Percentiles rank a stretch among this genome's conserved stretches.
Evolutionary conservation across 1,140 invertebrate species (phyloP).

Genomic region (Drosophila cardini): DNA sequence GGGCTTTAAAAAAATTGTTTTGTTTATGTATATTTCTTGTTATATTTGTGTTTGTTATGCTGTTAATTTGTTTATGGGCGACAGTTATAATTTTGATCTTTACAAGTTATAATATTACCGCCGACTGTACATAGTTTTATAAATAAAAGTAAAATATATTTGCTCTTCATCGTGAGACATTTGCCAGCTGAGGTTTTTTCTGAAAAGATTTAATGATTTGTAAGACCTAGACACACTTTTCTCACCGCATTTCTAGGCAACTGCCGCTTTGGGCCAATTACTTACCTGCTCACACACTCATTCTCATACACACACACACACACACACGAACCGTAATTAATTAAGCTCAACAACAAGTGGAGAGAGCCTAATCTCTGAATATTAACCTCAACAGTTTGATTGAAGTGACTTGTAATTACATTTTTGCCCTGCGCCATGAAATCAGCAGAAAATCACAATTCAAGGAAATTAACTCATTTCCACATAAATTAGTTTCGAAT

Average conservation of each 20-base stretch:
- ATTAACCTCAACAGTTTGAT: constrained; percentile 9
- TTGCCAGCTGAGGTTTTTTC: not conserved
- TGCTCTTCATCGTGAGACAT: not conserved
- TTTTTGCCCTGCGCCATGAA: constrained; percentile 62
- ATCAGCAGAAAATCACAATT: constrained; percentile 82
- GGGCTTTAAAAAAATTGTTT: constrained; percentile 27
- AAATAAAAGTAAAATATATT: not conserved
- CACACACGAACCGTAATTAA: constrained; percentile 68
- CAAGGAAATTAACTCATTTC: constrained; percentile 82
- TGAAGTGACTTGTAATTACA: constrained; percentile 75
- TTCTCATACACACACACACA: constrained; percentile 43
- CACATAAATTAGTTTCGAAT: constrained; percentile 81
- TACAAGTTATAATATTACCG: not conserved
- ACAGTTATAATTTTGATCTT: not conserved
- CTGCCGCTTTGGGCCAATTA: constrained; percentile 19
- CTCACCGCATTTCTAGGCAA: not conserved
- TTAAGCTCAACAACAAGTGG: constrained; percentile 23
- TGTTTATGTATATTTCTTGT: constrained; percentile 1
- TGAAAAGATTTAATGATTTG: not conserved
- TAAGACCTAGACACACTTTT: not conserved
- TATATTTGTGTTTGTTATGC: constrained; percentile 15
- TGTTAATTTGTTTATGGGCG: constrained; percentile 43
- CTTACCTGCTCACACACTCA: constrained; percentile 24
- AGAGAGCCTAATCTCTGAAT: constrained; percentile 46
- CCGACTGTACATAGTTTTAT: not conserved